Percentiles rank a stretch among this genome's conserved stretches.
phyloP scores from a whole-genome alignment of 2,888 invertebrate species.

The Tipula lateralis region DNA sequence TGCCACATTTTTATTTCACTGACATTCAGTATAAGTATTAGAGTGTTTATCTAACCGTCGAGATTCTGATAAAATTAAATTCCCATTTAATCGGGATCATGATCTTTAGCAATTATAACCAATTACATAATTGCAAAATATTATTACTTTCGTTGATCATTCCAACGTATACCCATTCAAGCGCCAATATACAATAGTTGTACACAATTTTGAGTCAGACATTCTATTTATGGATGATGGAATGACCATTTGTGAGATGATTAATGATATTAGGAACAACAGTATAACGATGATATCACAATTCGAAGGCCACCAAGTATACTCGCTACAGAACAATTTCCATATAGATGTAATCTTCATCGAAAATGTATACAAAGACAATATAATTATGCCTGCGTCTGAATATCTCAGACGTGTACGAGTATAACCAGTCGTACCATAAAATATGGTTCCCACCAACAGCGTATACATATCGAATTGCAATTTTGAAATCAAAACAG shows the following conservation, averaged over 20 bases:
- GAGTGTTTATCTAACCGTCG: no score
- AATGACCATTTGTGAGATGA: not conserved
- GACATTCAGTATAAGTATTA: no score
- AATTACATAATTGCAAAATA: no score
- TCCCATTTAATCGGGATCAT: no score
- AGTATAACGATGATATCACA: not conserved
- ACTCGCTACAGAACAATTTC: not conserved
- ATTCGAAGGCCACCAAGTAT: not conserved
- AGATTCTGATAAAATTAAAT: no score
- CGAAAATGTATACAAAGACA: not conserved
- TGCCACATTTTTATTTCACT: no score
- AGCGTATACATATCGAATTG: not conserved
- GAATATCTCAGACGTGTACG: not conserved
- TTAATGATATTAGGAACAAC: not conserved
- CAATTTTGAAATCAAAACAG: not conserved
- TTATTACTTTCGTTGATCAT: no score
- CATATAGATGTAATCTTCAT: not conserved
- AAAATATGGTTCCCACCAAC: not conserved
- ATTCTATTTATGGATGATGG: not conserved
- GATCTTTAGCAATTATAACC: no score
- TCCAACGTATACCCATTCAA: no score
- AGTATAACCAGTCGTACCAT: not conserved
- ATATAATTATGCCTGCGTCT: not conserved
- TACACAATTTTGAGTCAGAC: not conserved
- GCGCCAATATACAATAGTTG: no score